Base-by-base conservation (phyloP, 1,140 invertebrate genomes). In the Zaprionus africanus region DNA sequence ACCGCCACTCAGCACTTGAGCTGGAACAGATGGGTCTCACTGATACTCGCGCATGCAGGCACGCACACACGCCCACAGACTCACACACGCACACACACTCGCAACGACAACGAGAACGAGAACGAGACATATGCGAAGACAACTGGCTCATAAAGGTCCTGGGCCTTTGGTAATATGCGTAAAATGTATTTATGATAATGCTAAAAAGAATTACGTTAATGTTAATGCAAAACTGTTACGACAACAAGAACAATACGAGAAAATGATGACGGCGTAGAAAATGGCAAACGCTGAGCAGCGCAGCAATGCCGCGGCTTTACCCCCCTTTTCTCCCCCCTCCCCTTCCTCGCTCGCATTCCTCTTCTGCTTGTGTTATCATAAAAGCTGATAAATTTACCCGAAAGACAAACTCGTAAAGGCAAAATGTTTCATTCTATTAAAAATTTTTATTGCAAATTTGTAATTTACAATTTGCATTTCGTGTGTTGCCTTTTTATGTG, bases 381-480 rank as follows among this genome's bases (percentile, higher is more conserved):
- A 91, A 91, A 91, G 78, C 83, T 91, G 88, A 91, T 91, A 91
- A 91, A 91, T 91, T 87, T 75, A 79, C 72, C 76, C 79, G 69
- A 82, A 87, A 84, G 81, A 91, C 82, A 86, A 91, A 86, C 85
- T 84, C 90, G 84, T 91, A 92, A 90, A 90, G 81, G 78, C 90
- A 92, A 91, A 91, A 92, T 91, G 83, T 90, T 90, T 91, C 87
- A 92, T 92, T 92, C 90, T 92, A 92, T 92, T 92, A 92, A 91
- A 92, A 84, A 92, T 90, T 92, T 92, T 92, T 92, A 92, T 92
- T 92, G 90, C 90, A 92, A 92, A 92, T 92, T 92, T 92, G 86
- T 92, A 92, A 92, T 92, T 92, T 92, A 92, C 90, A 92, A 92
- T 92, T 92, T 92, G 90, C 90, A 92, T 92, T 92, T 91, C 78